Evolutionary conservation across 2,113 vertebrate genomes (phyloP), one percentile per base, ranked within the genome.

Genomic region (Callipepla californica): DNA sequence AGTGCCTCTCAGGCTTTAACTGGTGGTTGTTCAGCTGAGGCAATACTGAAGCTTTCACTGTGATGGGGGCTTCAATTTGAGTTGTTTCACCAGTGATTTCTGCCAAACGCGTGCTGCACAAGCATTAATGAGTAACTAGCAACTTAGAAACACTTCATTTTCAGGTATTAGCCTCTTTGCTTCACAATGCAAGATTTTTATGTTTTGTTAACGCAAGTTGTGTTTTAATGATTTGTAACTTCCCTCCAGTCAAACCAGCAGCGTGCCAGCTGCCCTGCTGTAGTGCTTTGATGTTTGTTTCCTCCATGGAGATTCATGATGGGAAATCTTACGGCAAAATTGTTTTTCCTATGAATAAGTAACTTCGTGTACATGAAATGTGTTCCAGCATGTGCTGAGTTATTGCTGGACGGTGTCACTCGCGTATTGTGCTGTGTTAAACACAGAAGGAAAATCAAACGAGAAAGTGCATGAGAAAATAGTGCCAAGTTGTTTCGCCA

Each of bases 131-230:
- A 17, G 14, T 65, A 50, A 51, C 70, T 26, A 34, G 21, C 67
- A 50, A 67, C 22, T 87, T 80, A 85, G 57, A 53, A 90, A 58
- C 21, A n/a, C 9, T 62, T 90, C 26, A 21, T 51, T 89, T 94
- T 69, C 36, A 53, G 20, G 1, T 57, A 14, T 5, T 44, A 50
- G 7, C 44, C 48, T 86, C 17, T 61, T 25, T 51, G 45, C 45
- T 91, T 87, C 82, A 48, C 32, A 68, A 1, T 84, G 50, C 6
- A 65, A 72, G 36, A 5, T 68, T 26, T 3, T 32, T 76, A 23
- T 30, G 14, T 50, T 66, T 86, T 87, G 28, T 80, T 44, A 85
- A 82, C 32, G 28, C 13, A 57, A 22, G 9, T 51, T 40, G 15
- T 63, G 23, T 9, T 77, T 76, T 80, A 66, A 26, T 85, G 4